Percentiles rank a stretch among this genome's conserved stretches.
Conservation (phyloP, 2,888 invertebrate genomes). For the Sabellastarte sp. region DNA sequence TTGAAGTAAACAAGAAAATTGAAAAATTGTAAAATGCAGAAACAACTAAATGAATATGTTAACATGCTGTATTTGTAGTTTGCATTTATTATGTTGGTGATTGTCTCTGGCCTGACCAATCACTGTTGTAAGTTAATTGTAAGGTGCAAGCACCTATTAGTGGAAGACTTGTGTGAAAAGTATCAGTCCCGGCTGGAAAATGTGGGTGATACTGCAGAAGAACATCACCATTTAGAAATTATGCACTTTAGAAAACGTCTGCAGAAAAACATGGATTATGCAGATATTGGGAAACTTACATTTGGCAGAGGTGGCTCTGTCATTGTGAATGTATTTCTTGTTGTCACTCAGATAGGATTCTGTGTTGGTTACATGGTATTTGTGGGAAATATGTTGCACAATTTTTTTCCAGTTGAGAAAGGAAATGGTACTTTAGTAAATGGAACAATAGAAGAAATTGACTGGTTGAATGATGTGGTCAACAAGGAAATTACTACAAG, state of each 20-base stretch:
- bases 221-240: no score
- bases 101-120: slow-evolving; percentile 46
- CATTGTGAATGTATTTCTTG: slow-evolving; percentile 31
- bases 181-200: background rate
- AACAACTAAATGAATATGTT: background rate
- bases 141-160: slow-evolving; percentile 46
- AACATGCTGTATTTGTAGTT: slow-evolving; percentile 35
- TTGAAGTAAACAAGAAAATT: no score
- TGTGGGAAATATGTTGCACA: slow-evolving; percentile 47
- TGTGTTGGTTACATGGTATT: slow-evolving; percentile 53
- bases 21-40: background rate
- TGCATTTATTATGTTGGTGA: slow-evolving; percentile 41
- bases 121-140: slow-evolving; percentile 54
- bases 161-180: slow-evolving; percentile 19
- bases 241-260: no score
- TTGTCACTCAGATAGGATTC: slow-evolving; percentile 53
- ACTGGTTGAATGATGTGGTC: no score
- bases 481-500: no score
- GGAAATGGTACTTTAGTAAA: no score
- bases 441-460: no score
- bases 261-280: slow-evolving; percentile 33
- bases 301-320: slow-evolving; percentile 11
- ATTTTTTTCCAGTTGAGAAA: no score
- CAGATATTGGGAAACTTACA: slow-evolving; percentile 8
- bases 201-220: no score